A percentile compares a stretch with the other conserved stretches of the same genome.
Evolutionary conservation across 2,113 vertebrate species (phyloP).

Genomic region (Zonotrichia leucophrys): DNA sequence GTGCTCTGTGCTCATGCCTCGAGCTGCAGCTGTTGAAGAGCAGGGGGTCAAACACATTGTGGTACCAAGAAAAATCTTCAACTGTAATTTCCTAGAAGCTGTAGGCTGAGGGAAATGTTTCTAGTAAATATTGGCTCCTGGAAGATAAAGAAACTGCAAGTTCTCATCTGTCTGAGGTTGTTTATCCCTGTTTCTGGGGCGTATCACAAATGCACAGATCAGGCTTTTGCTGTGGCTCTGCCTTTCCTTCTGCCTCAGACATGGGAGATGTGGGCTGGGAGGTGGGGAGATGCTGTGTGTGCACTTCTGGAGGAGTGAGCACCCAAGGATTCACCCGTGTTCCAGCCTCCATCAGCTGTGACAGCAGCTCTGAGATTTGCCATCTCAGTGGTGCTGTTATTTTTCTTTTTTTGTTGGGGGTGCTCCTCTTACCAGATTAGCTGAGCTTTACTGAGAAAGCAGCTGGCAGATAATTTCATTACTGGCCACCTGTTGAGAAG

Average conservation of each 20-base stretch:
- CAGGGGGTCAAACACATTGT: neutral
- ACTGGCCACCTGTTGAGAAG: constrained; percentile 14
- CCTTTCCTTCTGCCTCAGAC: neutral
- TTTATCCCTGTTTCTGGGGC: neutral
- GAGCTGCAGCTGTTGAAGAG: neutral
- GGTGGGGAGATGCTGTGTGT: neutral
- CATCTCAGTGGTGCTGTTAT: neutral
- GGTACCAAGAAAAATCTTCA: neutral
- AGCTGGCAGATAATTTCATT: constrained; percentile 43
- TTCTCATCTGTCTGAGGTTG: neutral
- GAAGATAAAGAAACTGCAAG: neutral
- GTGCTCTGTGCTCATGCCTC: neutral
- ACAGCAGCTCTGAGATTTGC: neutral
- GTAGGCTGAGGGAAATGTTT: neutral
- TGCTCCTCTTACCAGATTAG: neutral
- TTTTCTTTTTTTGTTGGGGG: neutral
- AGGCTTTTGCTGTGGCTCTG: neutral
- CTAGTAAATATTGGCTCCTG: neutral
- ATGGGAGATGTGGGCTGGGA: neutral
- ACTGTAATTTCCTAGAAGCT: neutral
- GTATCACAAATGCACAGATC: neutral
- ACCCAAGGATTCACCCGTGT: neutral
- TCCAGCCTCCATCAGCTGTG: neutral
- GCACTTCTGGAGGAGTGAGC: neutral
- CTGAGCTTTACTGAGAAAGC: constrained; percentile 21